These are phyloP conservation scores for Patella ulyssiponensis DNA, from an alignment of 2,888 invertebrate genomes.

Conservation along the genomic window DNA sequence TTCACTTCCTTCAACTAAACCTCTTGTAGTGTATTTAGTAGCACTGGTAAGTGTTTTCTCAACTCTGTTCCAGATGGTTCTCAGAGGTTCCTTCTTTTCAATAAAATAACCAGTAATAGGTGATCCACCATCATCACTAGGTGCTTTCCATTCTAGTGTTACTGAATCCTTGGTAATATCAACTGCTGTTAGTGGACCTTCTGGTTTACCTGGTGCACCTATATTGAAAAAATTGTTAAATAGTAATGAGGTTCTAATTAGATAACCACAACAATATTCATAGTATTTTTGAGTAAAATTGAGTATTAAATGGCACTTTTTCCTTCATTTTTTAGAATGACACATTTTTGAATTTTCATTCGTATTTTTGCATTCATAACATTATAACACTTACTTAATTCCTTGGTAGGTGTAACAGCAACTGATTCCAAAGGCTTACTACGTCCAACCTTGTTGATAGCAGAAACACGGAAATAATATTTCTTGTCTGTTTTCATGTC, in stretches of 20 bases:
- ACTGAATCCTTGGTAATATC: conserved; percentile 74
- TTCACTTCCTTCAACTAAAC: conserved; percentile 83
- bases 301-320: too few species aligned
- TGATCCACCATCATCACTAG: conserved; percentile 74
- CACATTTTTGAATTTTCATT: neutral
- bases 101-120: conserved; percentile 76
- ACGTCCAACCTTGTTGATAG: conserved; percentile 67
- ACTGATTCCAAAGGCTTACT: conserved; percentile 62
- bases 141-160: conserved; percentile 74
- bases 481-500: conserved; percentile 60
- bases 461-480: conserved; percentile 69
- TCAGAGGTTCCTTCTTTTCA: conserved; percentile 81
- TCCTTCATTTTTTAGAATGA: neutral
- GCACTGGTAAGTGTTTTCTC: conserved; percentile 58
- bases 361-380: neutral
- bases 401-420: conserved; percentile 51
- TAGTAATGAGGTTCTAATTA: neutral
- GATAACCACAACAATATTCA: neutral
- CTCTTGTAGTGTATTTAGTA: conserved; percentile 76
- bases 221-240: conserved; percentile 21
- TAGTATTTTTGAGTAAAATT: neutral
- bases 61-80: conserved; percentile 60
- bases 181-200: conserved; percentile 72
- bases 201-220: conserved; percentile 69
- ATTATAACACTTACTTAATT: conserved; percentile 48